A percentile compares a stretch with the other conserved stretches of the same genome.
Conservation (phyloP, 2,797 vertebrate species). For the Phylloscopus collybita region DNA sequence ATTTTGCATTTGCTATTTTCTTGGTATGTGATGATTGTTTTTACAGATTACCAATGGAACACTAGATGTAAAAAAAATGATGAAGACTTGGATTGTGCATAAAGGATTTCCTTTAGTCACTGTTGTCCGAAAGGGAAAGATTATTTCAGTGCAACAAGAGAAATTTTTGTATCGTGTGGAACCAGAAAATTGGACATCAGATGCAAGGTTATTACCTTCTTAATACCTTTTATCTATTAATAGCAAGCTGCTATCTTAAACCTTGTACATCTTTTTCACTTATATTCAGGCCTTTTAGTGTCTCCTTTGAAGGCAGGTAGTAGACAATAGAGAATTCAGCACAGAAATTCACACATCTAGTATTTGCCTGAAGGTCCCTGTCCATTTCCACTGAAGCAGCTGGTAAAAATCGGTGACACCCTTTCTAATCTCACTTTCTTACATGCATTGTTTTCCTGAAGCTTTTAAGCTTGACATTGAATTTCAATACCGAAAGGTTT, state of each 20-base stretch:
- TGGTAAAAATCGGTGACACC: background rate
- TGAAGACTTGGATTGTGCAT: constrained; percentile 92
- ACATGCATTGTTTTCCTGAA: background rate
- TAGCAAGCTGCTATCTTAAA: background rate
- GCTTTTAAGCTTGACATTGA: background rate
- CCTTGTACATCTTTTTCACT: background rate
- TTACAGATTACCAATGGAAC: constrained; percentile 77
- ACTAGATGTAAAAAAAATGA: constrained; percentile 87
- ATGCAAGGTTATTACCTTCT: constrained; percentile 77
- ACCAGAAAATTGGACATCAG: constrained; percentile 72
- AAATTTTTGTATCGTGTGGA: constrained; percentile 81
- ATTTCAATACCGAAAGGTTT: background rate
- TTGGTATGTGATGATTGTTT: background rate
- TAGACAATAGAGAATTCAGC: background rate
- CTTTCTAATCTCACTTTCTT: background rate
- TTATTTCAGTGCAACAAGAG: constrained; percentile 86
- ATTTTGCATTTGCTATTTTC: background rate
- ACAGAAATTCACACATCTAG: background rate
- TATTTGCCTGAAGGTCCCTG: background rate
- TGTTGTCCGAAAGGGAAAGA: constrained; percentile 79
- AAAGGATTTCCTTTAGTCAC: constrained; percentile 96
- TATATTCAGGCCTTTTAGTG: background rate
- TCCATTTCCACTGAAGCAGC: background rate
- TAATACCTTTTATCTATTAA: background rate
- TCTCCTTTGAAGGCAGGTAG: background rate